These are phyloP conservation scores for Brachionus rotundiformis DNA, from an alignment of 1,140 invertebrate species.

Conservation along the genomic window DNA sequence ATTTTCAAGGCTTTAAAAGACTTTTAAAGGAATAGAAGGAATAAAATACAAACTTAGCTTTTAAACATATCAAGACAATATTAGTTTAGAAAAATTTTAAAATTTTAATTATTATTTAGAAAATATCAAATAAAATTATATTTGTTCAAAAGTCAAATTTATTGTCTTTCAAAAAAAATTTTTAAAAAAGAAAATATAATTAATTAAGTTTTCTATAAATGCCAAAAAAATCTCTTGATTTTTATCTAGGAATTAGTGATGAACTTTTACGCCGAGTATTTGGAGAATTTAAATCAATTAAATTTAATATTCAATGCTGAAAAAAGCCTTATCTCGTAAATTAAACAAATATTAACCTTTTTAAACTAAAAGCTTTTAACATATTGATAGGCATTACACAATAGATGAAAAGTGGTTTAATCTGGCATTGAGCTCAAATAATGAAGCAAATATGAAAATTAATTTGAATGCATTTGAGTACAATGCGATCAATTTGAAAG, in stretches of 20 bases:
- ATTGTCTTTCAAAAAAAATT: not conserved
- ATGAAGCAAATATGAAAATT: slow-evolving; percentile 2
- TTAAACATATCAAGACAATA: too few species aligned
- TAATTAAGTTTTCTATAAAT: not conserved
- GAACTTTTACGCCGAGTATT: slow-evolving; percentile 5
- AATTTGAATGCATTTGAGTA: not conserved
- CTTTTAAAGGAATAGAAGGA: too few species aligned
- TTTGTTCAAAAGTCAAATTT: not conserved
- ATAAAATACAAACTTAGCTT: too few species aligned
- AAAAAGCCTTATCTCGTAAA: not conserved
- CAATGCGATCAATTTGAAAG: not conserved
- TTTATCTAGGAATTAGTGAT: not conserved
- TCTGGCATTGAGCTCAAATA: not conserved
- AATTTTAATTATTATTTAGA: too few species aligned
- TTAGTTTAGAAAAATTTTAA: too few species aligned
- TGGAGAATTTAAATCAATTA: slow-evolving; percentile 35
- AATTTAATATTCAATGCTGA: not conserved
- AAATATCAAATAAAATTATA: not conserved
- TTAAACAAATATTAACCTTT: not conserved
- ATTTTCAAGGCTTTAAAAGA: too few species aligned
- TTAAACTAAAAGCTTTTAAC: slow-evolving; percentile 15
- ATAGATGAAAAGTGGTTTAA: slow-evolving; percentile 6
- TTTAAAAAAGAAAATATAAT: not conserved
- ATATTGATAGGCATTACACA: not conserved
- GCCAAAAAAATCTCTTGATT: not conserved